Evolutionary conservation across 2,797 vertebrate species (phyloP).

Genomic region (Rhabdophis nuchalis): DNA sequence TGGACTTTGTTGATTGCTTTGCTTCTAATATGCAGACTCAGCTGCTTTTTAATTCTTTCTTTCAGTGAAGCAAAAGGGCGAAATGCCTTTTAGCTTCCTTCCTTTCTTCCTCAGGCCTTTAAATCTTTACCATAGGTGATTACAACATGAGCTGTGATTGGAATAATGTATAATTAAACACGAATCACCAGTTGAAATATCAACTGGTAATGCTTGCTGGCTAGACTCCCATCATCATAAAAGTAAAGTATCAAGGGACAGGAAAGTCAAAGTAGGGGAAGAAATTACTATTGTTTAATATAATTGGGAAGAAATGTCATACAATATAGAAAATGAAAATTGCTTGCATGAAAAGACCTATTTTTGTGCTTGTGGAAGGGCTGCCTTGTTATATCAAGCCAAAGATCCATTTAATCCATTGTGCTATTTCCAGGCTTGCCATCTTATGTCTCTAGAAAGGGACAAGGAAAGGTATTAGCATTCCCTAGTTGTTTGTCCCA

Average conservation of each 20-base stretch:
- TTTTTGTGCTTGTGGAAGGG: background rate
- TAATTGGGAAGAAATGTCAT: constrained; percentile 3
- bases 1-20: constrained; percentile 8
- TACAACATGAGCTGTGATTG: background rate
- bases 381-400: background rate
- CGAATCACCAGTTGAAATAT: background rate
- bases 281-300: background rate
- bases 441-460: background rate
- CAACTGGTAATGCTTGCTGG: background rate
- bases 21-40: background rate
- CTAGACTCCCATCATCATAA: background rate
- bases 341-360: background rate
- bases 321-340: background rate
- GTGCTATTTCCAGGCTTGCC: background rate
- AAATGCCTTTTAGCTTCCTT: background rate
- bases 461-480: background rate
- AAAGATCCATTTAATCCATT: background rate
- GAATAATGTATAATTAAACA: background rate
- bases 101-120: background rate
- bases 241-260: background rate
- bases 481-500: background rate
- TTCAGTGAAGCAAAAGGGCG: background rate
- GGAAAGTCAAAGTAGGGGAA: background rate
- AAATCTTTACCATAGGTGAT: background rate
- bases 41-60: constrained; percentile 31